Evolutionary conservation across 2,888 invertebrate species (phyloP), one percentile per base, ranked within the genome.

Genomic region (Aricia artaxerxes): DNA sequence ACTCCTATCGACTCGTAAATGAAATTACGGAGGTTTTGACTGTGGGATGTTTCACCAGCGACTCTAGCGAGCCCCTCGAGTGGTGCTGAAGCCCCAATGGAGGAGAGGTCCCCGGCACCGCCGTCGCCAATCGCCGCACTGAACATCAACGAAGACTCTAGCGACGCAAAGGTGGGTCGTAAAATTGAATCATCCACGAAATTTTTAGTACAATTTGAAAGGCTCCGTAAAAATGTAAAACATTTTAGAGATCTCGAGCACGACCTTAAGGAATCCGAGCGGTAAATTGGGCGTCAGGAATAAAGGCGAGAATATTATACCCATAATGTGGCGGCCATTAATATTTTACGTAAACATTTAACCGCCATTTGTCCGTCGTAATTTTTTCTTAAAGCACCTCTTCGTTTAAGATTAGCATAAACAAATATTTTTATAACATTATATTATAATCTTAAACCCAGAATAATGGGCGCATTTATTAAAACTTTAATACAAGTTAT

Each of bases 11-110:
- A 77, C 64, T 60, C 31, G 35, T 76, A 24, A 24, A 44, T 69
- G 31, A 57, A 80, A 64, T 57, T 64, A 13, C 31, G 13, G 73
- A n/a, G 31, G 13, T 7, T 31, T 78, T 69, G 1, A 73, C 11
- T 61, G 11, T 40, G 24, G 69, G 61, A 76, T 60, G 64, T 35
- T 31, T 57, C 7, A 57, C 16, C 76, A 92, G 92, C 91, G 40
- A 92, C 91, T 0, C 85, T 92, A 77, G 88, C 93, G 24, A 93
- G 93, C 82, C 93, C 91, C 7, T 92, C 93, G 77, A 91, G 92
- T 80, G 93, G 87, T 3, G 86, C 93, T 35, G 92, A 93, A 83
- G 89, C 92, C 2, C 90, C 92, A 0, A 80, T 85, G 76, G 90
- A 90, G 38, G 89, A 85, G 77, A 84, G 84, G 61, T 87, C 88